Percentiles rank a stretch among this genome's conserved stretches.
phyloP scores from a whole-genome alignment of 2,797 vertebrate genomes.

The Rhincodon typus region DNA sequence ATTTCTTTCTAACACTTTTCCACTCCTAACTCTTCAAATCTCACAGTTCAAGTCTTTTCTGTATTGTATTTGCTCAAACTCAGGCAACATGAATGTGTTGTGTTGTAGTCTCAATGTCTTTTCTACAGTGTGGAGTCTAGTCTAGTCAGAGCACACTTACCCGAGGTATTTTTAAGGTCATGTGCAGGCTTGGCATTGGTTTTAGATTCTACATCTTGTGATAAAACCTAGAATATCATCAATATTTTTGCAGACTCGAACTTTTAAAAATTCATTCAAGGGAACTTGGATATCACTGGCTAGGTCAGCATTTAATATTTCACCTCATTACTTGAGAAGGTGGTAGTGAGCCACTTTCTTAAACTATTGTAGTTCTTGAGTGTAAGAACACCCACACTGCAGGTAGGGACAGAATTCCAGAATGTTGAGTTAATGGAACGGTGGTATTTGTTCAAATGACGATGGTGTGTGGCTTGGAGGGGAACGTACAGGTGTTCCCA shows the following conservation, averaged over 20 bases:
- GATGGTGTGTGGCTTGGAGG: too few species aligned
- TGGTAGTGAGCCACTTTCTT: too few species aligned
- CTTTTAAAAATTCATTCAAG: not conserved
- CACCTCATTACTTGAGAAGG: too few species aligned
- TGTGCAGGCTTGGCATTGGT: not conserved
- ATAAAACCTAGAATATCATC: not conserved
- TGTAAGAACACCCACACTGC: too few species aligned
- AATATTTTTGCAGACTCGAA: not conserved
- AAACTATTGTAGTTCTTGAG: too few species aligned
- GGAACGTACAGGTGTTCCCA: too few species aligned
- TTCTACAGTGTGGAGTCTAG: not conserved
- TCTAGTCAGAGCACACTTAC: not conserved
- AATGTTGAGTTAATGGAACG: too few species aligned
- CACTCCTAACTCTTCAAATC: not conserved
- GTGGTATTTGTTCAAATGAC: too few species aligned
- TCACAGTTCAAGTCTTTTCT: not conserved
- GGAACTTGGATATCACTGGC: too few species aligned
- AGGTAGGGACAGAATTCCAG: too few species aligned
- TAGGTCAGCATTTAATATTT: too few species aligned
- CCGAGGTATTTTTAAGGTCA: not conserved
- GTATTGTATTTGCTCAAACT: not conserved
- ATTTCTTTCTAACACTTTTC: not conserved
- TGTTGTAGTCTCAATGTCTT: not conserved
- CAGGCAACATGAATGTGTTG: not conserved
- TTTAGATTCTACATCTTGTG: not conserved